These are phyloP conservation scores for Hirudinaria manillensis DNA, from an alignment of 2,888 invertebrate species.

Conservation along the genomic window DNA sequence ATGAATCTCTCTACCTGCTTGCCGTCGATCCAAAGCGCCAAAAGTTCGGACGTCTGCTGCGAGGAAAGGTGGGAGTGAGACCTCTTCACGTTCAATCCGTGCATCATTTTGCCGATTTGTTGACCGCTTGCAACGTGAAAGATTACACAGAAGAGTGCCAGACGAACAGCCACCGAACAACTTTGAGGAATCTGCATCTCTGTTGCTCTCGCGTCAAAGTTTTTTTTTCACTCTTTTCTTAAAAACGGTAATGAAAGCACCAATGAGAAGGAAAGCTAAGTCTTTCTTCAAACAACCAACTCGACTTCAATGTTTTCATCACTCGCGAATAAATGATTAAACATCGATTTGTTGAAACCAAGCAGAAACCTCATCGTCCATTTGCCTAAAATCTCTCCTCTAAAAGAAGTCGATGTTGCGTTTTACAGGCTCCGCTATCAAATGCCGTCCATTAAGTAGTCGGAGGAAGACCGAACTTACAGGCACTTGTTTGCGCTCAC, in stretches of 20 bases:
- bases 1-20: slow-evolving; percentile 37
- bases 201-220: background rate
- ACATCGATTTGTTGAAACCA: too few species aligned
- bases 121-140: slow-evolving; percentile 7
- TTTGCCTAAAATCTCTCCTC: too few species aligned
- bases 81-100: slow-evolving; percentile 16
- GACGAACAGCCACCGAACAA: background rate
- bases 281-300: too few species aligned
- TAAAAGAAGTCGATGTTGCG: too few species aligned
- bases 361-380: too few species aligned
- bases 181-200: background rate
- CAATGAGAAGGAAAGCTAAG: background rate
- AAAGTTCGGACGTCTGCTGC: slow-evolving; percentile 22
- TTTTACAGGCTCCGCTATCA: too few species aligned
- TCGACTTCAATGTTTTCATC: too few species aligned
- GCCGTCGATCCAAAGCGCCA: slow-evolving; percentile 39
- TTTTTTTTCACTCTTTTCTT: too few species aligned
- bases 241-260: slow-evolving; percentile 11
- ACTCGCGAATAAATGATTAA: too few species aligned
- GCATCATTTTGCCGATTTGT: slow-evolving; percentile 19
- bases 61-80: slow-evolving; percentile 25
- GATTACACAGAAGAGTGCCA: background rate
- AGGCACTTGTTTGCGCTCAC: too few species aligned
- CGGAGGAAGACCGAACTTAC: too few species aligned
- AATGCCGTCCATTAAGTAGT: too few species aligned